These are phyloP conservation scores for Liposcelis brunnea DNA, from an alignment of 2,888 invertebrate species.

Conservation along the genomic window DNA sequence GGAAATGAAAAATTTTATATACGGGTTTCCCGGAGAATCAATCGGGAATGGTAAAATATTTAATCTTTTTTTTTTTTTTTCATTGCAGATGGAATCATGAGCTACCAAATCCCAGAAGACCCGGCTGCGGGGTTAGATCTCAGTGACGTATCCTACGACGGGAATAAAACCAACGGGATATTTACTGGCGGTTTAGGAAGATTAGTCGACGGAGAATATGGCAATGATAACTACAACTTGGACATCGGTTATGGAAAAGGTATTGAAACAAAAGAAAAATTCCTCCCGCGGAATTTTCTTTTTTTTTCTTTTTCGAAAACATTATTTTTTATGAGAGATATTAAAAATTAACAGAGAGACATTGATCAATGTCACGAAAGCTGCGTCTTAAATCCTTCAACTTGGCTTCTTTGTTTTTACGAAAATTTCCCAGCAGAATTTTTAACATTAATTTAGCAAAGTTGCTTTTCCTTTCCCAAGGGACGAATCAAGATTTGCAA, in stretches of 20 bases:
- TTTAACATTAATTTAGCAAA: no score
- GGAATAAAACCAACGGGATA: slow-evolving; percentile 22
- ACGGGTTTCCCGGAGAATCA: no score
- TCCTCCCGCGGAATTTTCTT: not conserved
- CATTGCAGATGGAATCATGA: slow-evolving; percentile 35
- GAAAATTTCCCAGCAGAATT: no score
- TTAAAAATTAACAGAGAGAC: not conserved
- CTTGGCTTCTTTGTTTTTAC: no score
- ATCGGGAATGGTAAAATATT: no score
- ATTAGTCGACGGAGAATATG: slow-evolving; percentile 46
- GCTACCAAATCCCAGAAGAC: slow-evolving; percentile 37
- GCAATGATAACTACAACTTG: slow-evolving; percentile 40
- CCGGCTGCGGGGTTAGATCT: slow-evolving; percentile 29
- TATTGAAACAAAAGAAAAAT: slow-evolving; percentile 18
- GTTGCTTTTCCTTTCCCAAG: no score
- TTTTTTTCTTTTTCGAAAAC: slow-evolving; percentile 4
- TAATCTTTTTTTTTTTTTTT: slow-evolving; percentile 5
- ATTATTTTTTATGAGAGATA: not conserved
- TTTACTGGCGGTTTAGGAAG: slow-evolving; percentile 47
- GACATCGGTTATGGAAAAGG: slow-evolving; percentile 39
- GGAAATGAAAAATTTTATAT: no score
- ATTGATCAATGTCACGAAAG: no score
- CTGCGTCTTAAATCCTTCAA: no score
- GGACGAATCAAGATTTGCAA: no score
- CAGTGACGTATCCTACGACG: slow-evolving; percentile 50